phyloP scores from a whole-genome alignment of 2,113 vertebrate species.

The Reinhardtius hippoglossoides region DNA sequence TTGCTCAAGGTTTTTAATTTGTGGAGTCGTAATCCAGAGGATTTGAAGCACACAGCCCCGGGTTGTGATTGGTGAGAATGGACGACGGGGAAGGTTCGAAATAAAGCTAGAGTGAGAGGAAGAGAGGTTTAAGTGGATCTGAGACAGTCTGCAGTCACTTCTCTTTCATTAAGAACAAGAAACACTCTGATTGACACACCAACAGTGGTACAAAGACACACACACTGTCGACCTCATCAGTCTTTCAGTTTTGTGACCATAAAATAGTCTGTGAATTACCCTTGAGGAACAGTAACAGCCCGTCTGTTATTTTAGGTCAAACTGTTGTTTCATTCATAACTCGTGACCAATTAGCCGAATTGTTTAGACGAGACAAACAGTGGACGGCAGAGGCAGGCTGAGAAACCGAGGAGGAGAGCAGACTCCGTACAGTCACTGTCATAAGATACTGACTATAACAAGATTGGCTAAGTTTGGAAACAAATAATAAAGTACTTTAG shows the following conservation, averaged over 20 bases:
- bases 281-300: neutral
- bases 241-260: neutral
- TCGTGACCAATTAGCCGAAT: slow-evolving; percentile 28
- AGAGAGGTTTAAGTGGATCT: slow-evolving; percentile 54
- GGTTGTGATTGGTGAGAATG: slow-evolving; percentile 21
- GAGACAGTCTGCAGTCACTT: slow-evolving; percentile 49
- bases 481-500: neutral
- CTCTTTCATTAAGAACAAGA: slow-evolving; percentile 50
- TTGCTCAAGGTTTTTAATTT: neutral
- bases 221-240: slow-evolving; percentile 11
- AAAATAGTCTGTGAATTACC: slow-evolving; percentile 1
- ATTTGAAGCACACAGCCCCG: neutral
- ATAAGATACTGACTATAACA: neutral
- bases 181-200: neutral
- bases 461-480: no score
- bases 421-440: no score
- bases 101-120: neutral
- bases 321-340: slow-evolving; percentile 16
- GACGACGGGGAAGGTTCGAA: slow-evolving; percentile 16
- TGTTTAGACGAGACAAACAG: neutral
- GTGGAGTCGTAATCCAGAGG: neutral
- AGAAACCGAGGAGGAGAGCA: no score
- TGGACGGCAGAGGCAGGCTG: neutral
- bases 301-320: slow-evolving; percentile 7
- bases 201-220: no score